Conservation (phyloP, 2,888 invertebrate genomes). For the Agrotis segetum region DNA sequence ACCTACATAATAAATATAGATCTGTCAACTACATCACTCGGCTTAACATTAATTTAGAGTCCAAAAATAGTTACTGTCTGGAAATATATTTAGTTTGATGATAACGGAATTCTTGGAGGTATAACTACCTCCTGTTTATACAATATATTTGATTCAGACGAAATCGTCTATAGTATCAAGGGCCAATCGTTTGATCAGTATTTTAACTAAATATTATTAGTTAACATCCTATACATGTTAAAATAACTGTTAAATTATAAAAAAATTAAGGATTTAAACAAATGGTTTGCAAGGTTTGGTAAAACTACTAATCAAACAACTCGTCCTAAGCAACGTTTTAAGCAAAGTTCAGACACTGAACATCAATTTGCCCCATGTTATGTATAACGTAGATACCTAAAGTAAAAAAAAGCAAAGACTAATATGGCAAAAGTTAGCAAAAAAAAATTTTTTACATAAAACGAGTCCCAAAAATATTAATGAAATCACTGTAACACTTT, state of each 20-base stretch:
- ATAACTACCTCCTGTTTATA: fast-evolving
- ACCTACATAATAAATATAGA: constrained; percentile 48
- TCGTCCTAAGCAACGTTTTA: not conserved
- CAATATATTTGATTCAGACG: too few relatives aligned
- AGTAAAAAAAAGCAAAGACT: too few relatives aligned
- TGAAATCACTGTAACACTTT: not conserved
- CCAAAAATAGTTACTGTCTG: constrained; percentile 36
- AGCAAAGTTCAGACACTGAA: not conserved
- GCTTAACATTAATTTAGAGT: constrained; percentile 41
- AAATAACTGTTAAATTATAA: too few relatives aligned
- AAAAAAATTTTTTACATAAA: not conserved
- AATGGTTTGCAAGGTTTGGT: too few relatives aligned
- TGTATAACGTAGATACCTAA: not conserved
- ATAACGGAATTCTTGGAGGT: constrained; percentile 5
- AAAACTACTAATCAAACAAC: too few relatives aligned
- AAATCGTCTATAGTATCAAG: too few relatives aligned
- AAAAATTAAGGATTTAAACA: too few relatives aligned
- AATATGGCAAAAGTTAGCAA: not conserved
- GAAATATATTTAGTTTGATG: constrained; percentile 24
- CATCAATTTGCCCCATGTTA: not conserved
- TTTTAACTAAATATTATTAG: too few relatives aligned
- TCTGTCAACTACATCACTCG: constrained; percentile 26
- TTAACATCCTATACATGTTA: too few relatives aligned
- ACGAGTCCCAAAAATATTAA: not conserved
- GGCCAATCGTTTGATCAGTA: too few relatives aligned